A percentile compares a stretch with the other conserved stretches of the same genome.
phyloP scores from a whole-genome alignment of 2,113 vertebrate genomes.

The Panurus biarmicus region DNA sequence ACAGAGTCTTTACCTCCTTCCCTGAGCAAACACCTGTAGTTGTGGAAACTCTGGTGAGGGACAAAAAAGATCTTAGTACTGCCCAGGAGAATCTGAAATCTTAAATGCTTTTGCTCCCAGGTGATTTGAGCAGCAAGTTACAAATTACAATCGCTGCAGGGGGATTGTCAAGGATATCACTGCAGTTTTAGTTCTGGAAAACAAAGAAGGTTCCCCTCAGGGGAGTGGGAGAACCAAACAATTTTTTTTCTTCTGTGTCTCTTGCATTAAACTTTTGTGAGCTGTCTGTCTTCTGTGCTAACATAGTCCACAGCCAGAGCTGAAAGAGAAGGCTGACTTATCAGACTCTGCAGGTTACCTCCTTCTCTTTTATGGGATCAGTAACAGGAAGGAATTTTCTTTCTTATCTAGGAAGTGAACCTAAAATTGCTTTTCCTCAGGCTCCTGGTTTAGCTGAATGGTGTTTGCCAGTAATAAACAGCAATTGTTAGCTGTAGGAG shows the following conservation, averaged over 20 bases:
- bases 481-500: background rate
- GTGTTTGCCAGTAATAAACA: background rate
- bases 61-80: background rate
- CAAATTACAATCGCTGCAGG: background rate
- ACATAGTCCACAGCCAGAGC: slow-evolving; percentile 11
- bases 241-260: background rate
- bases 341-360: slow-evolving; percentile 19
- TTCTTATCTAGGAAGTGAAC: slow-evolving; percentile 44
- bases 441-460: background rate
- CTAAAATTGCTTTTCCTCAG: slow-evolving; percentile 39
- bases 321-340: slow-evolving; percentile 16
- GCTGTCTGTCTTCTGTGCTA: background rate
- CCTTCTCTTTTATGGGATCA: slow-evolving; percentile 19
- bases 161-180: background rate
- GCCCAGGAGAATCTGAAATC: background rate
- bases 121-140: background rate
- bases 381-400: slow-evolving; percentile 46
- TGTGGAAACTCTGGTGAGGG: background rate
- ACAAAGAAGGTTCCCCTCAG: background rate
- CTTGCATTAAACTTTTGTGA: background rate
- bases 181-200: background rate
- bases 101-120: background rate
- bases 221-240: background rate
- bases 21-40: background rate
- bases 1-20: background rate